Base-by-base conservation (phyloP, 2,113 vertebrate genomes). In the Pollimyrus isidori region DNA sequence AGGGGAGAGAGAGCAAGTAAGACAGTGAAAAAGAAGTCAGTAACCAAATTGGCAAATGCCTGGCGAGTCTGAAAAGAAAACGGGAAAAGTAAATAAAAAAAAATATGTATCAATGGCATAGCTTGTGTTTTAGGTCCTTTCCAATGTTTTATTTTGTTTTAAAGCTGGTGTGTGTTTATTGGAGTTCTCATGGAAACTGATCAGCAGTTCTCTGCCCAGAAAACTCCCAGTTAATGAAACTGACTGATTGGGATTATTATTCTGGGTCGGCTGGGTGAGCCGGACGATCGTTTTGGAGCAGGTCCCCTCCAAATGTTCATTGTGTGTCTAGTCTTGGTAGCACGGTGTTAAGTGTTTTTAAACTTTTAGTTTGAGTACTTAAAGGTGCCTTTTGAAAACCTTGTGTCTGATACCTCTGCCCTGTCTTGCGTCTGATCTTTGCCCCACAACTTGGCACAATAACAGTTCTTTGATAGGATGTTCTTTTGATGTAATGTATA, bases 401-500 rank as follows among this genome's bases (percentile, higher is more conserved):
- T 76, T 6, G 3, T 39, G 62, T 30, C 62, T 69, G 11, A 35
- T 42, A 42, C 73, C 6, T 42, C 35, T 39, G 13, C 5, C 35
- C 35, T 42, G 73, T 42, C 35, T 42, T 80, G 73, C 19, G 73
- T 35, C 73, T 39, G 73, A 80, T 42, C 73, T 39, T 80, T 80
- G 73, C 17, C 5, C 4, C 73, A 80, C 15, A 19, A 80, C 15
- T 39, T 76, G 30, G 69, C 69, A 2, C 17, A 19, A 91, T 91
- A 58, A 7, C 49, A 91, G 85, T 90, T 89, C 87, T 89, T 49
- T 87, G 90, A 90, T 94, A 91, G 92, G 93, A 94, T 91, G 90
- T 92, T 90, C 88, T 88, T 83, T 0, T 94, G 92, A 93, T 93
- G 92, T 94, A 83, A 19, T 87, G 87, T 62, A 45, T 88, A 92